phyloP scores from a whole-genome alignment of 2,888 invertebrate species.

The Frankliniella fusca region DNA sequence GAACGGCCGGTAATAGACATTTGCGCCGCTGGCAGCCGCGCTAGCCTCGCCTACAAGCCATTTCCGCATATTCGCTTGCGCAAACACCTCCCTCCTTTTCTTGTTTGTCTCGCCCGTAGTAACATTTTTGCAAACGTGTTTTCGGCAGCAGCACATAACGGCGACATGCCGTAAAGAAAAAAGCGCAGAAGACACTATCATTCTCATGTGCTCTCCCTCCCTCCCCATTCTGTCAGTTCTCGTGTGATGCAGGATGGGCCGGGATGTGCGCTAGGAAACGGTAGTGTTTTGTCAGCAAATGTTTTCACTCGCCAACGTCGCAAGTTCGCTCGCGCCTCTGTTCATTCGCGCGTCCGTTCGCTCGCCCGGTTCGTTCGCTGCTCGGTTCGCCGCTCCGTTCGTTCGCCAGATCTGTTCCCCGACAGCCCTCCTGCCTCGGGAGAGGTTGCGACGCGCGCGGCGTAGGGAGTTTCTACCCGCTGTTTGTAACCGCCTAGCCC shows the following conservation, averaged over 20 bases:
- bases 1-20: background rate
- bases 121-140: background rate
- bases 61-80: background rate
- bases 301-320: background rate
- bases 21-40: background rate
- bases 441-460: too few relatives aligned
- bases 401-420: too few relatives aligned
- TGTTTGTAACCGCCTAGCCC: background rate
- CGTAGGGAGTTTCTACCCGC: too few relatives aligned
- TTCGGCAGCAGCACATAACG: too few relatives aligned
- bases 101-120: background rate
- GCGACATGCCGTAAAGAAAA: background rate
- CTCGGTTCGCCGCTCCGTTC: too few relatives aligned
- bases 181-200: background rate
- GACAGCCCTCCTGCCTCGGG: too few relatives aligned
- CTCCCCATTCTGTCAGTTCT: background rate
- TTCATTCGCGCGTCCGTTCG: too few relatives aligned
- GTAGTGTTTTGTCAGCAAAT: slow-evolving; percentile 16
- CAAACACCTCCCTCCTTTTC: background rate
- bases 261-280: background rate
- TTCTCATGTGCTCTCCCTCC: too few relatives aligned
- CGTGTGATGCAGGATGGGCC: background rate
- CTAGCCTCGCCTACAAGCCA: background rate
- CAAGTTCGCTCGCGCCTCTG: too few relatives aligned
- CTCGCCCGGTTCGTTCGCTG: too few relatives aligned